Base-by-base conservation (phyloP, 2,113 vertebrate genomes). In the Ciconia stormi region DNA sequence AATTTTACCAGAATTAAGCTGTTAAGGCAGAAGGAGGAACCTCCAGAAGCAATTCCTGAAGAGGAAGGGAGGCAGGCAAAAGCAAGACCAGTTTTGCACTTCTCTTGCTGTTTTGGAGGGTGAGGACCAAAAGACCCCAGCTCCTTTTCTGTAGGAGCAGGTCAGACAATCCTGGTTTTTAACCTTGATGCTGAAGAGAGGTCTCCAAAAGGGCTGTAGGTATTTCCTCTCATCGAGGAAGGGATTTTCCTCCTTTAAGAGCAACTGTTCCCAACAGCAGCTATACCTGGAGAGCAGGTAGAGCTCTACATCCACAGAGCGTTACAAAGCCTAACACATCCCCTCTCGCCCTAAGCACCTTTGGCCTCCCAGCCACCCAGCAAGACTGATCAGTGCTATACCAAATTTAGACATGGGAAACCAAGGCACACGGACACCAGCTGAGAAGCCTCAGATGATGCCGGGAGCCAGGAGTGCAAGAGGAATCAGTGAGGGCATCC, bases 401-500 rank as follows among this genome's bases (percentile, higher is more conserved):
- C 26, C 65, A 44, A 3, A 27, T 21, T 22, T 5, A 52, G 21
- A 8, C 18, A 2, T 8, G 47, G 32, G 21, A 61, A 91, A 40
- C 40, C 9, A 5, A 81, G 25, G 32, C 46, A 44, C n/a, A 55
- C 2, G 1, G 44, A 38, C 6, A 38, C 46, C 62, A 59, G 3
- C 7, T 15, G 38, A 52, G 25, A 72, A 87, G 16, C 15, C n/a
- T 59, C 50, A 82, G 66, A 2, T 21, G n/a, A 21, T 38, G 49
- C 50, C 34, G 44, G 11, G 27, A 76, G 29, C 1, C 52, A 76
- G 58, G 30, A 89, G 47, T 47, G 69, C 65, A 16, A 44, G 20
- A 26, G 7, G 13, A n/a, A 65, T 26, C 49, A 50, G 6, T 0
- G 2, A 49, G 13, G 40, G 6, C 0, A 17, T 21, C 34, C 46